Evolutionary conservation across 53 echinoderm and acorn worm genomes (phyloP), one percentile per base, ranked within the genome.

Genomic region (Temnopleurus reevesii): DNA sequence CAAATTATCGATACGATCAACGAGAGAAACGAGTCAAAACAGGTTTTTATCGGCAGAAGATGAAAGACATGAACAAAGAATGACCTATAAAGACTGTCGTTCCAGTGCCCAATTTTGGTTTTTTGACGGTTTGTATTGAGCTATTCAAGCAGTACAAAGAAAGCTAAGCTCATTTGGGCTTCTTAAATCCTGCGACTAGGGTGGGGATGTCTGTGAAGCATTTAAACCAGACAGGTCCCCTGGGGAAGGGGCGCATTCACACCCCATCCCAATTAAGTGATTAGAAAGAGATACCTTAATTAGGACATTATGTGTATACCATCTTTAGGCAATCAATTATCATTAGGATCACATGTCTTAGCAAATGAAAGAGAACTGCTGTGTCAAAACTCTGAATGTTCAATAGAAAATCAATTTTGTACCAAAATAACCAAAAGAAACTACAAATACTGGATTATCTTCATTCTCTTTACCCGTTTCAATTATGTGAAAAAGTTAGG

Each of bases 131-230:
- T 59, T 85, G 61, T 85, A 41, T 45, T 30, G 18, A 35, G 61
- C 61, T 85, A 85, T 59, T 60, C 85, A 58, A 41, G n/a, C 59
- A 85, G 17, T 58, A 85, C 25, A 44, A 60, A 44, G 27, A 18
- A 59, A 58, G 57, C 49, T 54, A 85, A 85, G 61, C 85, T 85
- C 45, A 59, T 59, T 60, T 60, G 19, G 43, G 60, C 59, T 18
- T 83, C 8, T 33, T 71, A 71, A 27, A 85, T 85, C 85, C 23
- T 31, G 4, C 45, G 36, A 8, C 85, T 43, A 36, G 45, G 56
- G 85, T 59, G 38, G 61, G 71, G 60, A 35, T 34, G 24, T 45
- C 27, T 85, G n/a, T 53, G 53, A 81, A 3, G 12, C 17, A 36
- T 58, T 55, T 83, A 71, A 18, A 55, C 83, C 33, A 7, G 51